Percentiles rank a stretch among this genome's conserved stretches.
These are phyloP conservation scores for Squalus acanthias DNA, from an alignment of 2,797 vertebrate genomes.

Conservation along the genomic window DNA sequence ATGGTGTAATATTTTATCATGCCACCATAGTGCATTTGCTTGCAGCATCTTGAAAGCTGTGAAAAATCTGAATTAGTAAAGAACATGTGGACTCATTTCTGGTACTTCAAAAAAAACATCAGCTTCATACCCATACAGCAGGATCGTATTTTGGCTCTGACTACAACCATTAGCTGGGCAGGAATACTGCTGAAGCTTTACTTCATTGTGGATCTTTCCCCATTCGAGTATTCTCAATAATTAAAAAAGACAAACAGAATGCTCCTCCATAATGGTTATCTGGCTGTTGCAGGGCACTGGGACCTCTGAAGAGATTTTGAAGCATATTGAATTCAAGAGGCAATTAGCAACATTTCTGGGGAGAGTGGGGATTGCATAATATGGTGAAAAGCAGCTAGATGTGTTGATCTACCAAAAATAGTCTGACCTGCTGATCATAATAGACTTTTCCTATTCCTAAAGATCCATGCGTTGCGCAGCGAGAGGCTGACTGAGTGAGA, in stretches of 20 bases:
- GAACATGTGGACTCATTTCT: not conserved
- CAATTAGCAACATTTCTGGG: not conserved
- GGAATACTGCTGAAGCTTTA: not conserved
- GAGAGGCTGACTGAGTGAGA: not conserved
- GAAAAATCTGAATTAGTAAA: not conserved
- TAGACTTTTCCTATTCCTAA: not conserved
- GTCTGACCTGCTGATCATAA: not conserved
- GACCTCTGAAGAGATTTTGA: not conserved
- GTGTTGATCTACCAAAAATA: not conserved
- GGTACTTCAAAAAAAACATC: not conserved
- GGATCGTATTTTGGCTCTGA: not conserved
- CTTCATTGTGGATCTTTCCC: not conserved
- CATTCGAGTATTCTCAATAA: not conserved
- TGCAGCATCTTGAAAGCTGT: not conserved
- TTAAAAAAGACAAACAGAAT: not conserved
- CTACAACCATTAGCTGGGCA: not conserved
- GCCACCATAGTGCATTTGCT: not conserved
- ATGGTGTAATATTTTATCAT: not conserved
- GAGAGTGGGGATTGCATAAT: not conserved
- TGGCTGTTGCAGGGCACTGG: not conserved
- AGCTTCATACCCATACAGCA: not conserved
- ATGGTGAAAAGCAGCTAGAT: not conserved
- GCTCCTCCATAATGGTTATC: not conserved
- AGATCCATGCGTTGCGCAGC: not conserved
- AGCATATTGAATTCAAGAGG: not conserved